phyloP scores from a whole-genome alignment of 2,797 vertebrate species.

The Sylvilagus floridanus region DNA sequence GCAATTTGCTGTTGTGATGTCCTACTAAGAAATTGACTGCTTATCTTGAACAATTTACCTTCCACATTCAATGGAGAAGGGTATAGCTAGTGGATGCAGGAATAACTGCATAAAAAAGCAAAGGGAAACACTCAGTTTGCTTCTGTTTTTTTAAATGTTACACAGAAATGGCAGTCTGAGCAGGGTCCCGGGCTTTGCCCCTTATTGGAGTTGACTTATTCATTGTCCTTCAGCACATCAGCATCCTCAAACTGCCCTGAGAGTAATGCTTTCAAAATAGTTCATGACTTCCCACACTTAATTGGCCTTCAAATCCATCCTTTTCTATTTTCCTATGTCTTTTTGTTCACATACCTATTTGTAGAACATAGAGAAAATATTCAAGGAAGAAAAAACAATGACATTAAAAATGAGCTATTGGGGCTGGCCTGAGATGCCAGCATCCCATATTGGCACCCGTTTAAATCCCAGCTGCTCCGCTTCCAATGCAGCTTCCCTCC shows the following conservation, averaged over 20 bases:
- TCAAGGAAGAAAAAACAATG: neutral
- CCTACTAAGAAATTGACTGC: neutral
- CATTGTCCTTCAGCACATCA: neutral
- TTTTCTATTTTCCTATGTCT: neutral
- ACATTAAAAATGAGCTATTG: neutral
- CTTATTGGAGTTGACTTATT: neutral
- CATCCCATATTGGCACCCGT: no score
- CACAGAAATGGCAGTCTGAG: neutral
- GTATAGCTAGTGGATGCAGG: neutral
- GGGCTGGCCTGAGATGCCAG: neutral
- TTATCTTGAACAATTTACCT: neutral
- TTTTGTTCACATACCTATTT: neutral
- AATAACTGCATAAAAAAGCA: neutral
- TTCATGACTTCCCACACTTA: conserved; percentile 6
- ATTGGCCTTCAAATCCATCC: neutral
- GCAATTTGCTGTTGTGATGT: neutral
- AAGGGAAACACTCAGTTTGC: neutral
- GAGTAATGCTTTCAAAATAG: neutral
- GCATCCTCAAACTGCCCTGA: neutral
- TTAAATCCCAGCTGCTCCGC: no score
- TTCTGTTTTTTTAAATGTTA: neutral
- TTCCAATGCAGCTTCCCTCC: no score
- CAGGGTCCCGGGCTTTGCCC: neutral
- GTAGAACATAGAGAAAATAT: neutral
- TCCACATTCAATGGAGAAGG: no score